Evolutionary conservation across 2,113 vertebrate species (phyloP), one percentile per base, ranked within the genome.

Genomic region (Perca flavescens): DNA sequence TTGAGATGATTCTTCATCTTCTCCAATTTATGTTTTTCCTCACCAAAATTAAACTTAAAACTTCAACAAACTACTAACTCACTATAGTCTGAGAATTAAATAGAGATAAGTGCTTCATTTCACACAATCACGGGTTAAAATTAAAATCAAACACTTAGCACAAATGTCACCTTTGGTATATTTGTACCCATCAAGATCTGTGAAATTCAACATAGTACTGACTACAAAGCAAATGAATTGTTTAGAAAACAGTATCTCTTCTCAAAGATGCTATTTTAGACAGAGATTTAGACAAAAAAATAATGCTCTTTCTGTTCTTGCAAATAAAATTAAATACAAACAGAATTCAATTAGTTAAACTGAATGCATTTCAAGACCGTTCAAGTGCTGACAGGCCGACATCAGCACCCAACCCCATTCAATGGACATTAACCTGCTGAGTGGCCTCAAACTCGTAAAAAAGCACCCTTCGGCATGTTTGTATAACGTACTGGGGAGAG

Each of bases 321-420:
- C 13, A 74, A 52, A 60, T 60, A 50, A n/a, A 67, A 43, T 53
- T 6, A 16, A 13, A 71, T 63, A 31, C 19, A 77, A 58, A 58
- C 31, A 67, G 14, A 53, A 68, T 68, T 28, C 21, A 76, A 63
- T 56, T n/a, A 50, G 53, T 60, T 58, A 25, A 78, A 69, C 57
- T 71, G 43, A 82, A 52, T 54, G 17, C 65, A 75, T 66, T 62
- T 71, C 25, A 56, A 13, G 17, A 69, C 62, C 25, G 28, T 61
- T 11, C 16, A 60, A 66, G 21, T 14, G 40, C 72, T 76, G 52
- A 82, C 64, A 58, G 74, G 74, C 19, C 21, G 15, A 57, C 65
- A 67, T 72, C 66, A 76, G 76, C 49, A 63, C n/a, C 67, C 16
- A 22, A 67, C 72, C 46, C 67, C 67, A 67, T 72, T 66, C 77